These are phyloP conservation scores for Chionodraco myersi DNA, from an alignment of 2,113 vertebrate genomes.

Conservation along the genomic window DNA sequence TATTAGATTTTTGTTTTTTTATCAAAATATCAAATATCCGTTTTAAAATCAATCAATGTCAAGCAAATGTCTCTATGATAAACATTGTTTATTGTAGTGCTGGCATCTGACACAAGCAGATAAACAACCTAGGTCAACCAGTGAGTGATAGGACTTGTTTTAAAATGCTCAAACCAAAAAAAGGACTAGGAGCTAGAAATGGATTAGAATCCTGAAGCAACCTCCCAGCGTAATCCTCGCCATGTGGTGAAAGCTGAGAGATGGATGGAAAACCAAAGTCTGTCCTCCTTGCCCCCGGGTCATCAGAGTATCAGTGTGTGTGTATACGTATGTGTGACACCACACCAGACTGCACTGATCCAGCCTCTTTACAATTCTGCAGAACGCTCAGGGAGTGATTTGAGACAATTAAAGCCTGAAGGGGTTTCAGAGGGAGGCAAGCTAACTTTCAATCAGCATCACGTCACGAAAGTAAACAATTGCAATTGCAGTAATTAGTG, in stretches of 20 bases:
- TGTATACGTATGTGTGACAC: conserved; percentile 17
- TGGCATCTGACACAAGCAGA: not conserved
- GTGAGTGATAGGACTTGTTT: not conserved
- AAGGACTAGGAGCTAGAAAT: conserved; percentile 16
- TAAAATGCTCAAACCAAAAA: conserved; percentile 19
- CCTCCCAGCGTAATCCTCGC: conserved; percentile 28
- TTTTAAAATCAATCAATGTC: not conserved
- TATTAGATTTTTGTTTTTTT: no score
- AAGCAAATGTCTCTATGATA: not conserved
- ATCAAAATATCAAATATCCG: not conserved
- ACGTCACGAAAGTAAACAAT: conserved; percentile 58
- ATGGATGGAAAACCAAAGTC: conserved; percentile 34
- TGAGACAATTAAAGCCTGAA: conserved; percentile 47
- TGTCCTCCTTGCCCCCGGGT: conserved; percentile 1
- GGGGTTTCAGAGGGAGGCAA: conserved; percentile 36
- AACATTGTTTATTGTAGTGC: not conserved
- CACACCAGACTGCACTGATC: conserved; percentile 17
- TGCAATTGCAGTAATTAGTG: conserved; percentile 57
- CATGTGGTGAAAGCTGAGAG: conserved; percentile 24
- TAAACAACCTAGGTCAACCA: not conserved
- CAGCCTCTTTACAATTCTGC: conserved; percentile 52
- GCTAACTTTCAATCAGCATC: conserved; percentile 61
- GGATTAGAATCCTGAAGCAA: conserved; percentile 25
- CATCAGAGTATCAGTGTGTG: conserved; percentile 7
- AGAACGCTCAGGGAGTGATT: conserved; percentile 27